Evolutionary conservation across 2,113 vertebrate genomes (phyloP).

Genomic region (Indri indri): DNA sequence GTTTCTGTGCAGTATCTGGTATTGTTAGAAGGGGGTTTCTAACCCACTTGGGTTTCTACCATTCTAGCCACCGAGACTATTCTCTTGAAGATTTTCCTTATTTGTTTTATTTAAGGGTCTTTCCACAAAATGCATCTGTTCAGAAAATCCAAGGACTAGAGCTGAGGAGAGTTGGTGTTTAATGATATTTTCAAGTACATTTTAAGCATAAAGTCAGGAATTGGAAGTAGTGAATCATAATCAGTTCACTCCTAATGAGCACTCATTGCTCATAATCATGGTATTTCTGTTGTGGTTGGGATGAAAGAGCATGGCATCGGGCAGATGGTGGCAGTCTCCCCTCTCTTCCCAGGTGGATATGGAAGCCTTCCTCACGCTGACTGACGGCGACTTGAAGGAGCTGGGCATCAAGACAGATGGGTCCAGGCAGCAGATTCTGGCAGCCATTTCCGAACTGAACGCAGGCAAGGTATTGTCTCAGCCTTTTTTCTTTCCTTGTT

Average conservation of each 20-base stretch:
- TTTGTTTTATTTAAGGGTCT: neutral
- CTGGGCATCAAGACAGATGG: slow-evolving; percentile 97
- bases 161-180: neutral
- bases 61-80: neutral
- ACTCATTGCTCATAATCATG: neutral
- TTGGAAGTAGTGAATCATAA: neutral
- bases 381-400: slow-evolving; percentile 97
- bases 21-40: neutral
- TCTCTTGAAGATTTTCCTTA: neutral
- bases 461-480: slow-evolving; percentile 92
- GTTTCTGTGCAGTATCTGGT: neutral
- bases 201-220: neutral
- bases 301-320: neutral
- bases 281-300: neutral
- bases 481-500: neutral
- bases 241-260: neutral
- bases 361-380: slow-evolving; percentile 98
- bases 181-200: neutral
- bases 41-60: neutral
- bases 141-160: neutral
- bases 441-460: slow-evolving; percentile 98
- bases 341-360: slow-evolving; percentile 91
- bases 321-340: neutral
- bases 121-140: neutral
- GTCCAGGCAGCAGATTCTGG: slow-evolving; percentile 96